Conservation (phyloP, 1,140 invertebrate genomes). For the Hypothenemus hampei region DNA sequence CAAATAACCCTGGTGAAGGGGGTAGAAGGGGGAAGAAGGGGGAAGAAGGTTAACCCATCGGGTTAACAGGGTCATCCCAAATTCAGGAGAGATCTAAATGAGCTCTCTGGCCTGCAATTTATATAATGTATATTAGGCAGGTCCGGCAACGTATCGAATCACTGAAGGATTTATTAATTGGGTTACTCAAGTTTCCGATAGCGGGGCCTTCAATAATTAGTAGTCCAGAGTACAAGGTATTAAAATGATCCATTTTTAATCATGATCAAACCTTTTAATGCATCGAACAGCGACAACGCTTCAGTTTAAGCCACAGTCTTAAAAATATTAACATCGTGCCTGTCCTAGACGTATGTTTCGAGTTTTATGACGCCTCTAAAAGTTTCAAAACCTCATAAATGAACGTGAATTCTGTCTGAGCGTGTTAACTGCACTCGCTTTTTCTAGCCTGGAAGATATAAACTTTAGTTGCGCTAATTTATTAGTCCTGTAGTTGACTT, state of each 20-base stretch:
- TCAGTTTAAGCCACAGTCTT: not conserved
- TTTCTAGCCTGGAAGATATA: not conserved
- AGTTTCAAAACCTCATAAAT: slow-evolving; percentile 14
- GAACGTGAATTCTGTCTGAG: slow-evolving; percentile 11
- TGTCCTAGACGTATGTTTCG: slow-evolving; percentile 8
- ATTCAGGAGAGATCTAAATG: slow-evolving; percentile 11
- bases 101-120: slow-evolving; percentile 7
- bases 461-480: slow-evolving; percentile 5
- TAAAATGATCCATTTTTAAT: too few species aligned
- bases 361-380: slow-evolving; percentile 9
- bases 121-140: slow-evolving; percentile 10
- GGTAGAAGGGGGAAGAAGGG: too few species aligned
- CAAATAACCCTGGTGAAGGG: too few species aligned
- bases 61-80: not conserved
- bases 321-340: slow-evolving; percentile 7
- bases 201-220: too few species aligned
- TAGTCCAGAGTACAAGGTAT: too few species aligned
- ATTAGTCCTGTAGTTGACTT: not conserved
- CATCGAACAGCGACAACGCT: too few species aligned
- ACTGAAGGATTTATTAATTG: slow-evolving; percentile 16
- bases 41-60: too few species aligned
- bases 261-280: too few species aligned
- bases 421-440: slow-evolving; percentile 5
- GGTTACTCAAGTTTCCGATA: slow-evolving; percentile 3
- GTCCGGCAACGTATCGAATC: slow-evolving; percentile 3